Conservation (phyloP, 1,140 invertebrate species). For the Calliphora vicina region DNA sequence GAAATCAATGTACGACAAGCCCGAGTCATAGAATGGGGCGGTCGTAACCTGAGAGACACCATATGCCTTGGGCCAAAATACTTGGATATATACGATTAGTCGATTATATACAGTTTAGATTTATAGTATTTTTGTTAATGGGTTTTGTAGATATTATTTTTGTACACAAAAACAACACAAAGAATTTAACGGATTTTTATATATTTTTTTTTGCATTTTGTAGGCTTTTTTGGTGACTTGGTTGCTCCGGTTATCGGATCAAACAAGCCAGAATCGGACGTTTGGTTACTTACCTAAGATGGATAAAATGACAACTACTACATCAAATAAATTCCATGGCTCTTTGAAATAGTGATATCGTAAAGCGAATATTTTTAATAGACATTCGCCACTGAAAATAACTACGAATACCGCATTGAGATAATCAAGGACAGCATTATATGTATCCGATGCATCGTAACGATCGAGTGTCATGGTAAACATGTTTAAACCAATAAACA, state of each 20-base stretch:
- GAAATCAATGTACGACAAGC: conserved; percentile 1
- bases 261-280: not conserved
- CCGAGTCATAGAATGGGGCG: not conserved
- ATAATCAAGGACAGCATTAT: conserved; percentile 84
- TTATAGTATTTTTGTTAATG: not conserved
- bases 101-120: conserved; percentile 29
- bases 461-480: conserved; percentile 98
- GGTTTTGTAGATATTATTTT: conserved; percentile 11
- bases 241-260: not conserved
- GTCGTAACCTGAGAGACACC: not conserved
- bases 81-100: conserved; percentile 37
- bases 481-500: conserved; percentile 99
- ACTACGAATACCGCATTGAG: conserved; percentile 98
- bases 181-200: conserved; percentile 30
- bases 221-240: not conserved
- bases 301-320: conserved; percentile 97
- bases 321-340: conserved; percentile 99
- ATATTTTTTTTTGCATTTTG: not conserved
- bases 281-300: conserved; percentile 83
- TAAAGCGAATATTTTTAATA: conserved; percentile 96
- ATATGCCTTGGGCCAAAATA: conserved; percentile 42
- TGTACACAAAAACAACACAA: conserved; percentile 21
- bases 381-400: conserved; percentile 97
- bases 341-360: conserved; percentile 98
- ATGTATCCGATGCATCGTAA: conserved; percentile 85